Percentiles rank a stretch among this genome's conserved stretches.
Evolutionary conservation across 2,113 vertebrate genomes (phyloP).

Genomic region (Zosterops borbonicus): DNA sequence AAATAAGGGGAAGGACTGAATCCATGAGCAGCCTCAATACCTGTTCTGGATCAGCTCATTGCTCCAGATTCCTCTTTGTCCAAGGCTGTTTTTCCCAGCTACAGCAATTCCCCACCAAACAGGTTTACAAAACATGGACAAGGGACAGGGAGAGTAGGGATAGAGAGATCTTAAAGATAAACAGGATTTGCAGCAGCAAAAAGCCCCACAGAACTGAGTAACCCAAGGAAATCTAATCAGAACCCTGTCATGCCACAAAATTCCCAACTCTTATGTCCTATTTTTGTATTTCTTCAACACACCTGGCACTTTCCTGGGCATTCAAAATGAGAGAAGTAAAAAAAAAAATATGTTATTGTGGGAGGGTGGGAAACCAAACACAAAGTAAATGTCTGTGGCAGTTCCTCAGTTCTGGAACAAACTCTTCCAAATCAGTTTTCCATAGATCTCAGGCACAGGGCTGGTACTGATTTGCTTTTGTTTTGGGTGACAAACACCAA

Average conservation of each 20-base stretch:
- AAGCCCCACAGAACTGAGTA: background rate
- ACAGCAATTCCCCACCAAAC: background rate
- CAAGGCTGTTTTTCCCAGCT: background rate
- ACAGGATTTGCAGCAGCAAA: background rate
- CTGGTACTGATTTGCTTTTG: background rate
- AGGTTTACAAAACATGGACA: background rate
- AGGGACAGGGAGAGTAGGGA: background rate
- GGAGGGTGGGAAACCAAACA: background rate
- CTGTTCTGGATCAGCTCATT: background rate
- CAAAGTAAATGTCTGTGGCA: accelerated
- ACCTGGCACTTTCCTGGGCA: background rate
- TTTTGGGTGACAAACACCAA: background rate
- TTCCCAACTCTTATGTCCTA: background rate
- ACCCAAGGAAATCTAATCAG: background rate
- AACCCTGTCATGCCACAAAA: background rate
- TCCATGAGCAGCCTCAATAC: background rate
- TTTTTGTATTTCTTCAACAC: background rate
- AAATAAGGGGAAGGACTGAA: background rate
- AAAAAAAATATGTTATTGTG: background rate
- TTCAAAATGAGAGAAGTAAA: background rate
- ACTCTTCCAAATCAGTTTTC: background rate
- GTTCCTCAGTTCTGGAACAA: background rate
- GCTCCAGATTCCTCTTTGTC: background rate
- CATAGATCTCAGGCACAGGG: background rate
- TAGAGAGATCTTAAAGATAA: background rate